Conservation (phyloP, 2,888 invertebrate genomes). For the Cancer borealis region DNA sequence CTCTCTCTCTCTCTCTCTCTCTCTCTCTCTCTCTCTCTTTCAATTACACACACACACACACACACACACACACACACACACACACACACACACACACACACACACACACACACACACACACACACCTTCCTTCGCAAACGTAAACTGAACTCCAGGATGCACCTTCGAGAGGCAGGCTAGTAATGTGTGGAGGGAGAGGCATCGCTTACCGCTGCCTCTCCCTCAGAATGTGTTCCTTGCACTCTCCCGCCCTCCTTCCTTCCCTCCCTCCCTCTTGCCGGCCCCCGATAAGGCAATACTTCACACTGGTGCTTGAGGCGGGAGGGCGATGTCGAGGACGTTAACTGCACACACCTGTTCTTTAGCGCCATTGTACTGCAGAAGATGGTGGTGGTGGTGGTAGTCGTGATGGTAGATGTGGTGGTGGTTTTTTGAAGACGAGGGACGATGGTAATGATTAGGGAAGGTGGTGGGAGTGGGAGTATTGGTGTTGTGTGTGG, state of each 20-base stretch:
- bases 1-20: conserved; percentile 17
- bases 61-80: conserved; percentile 48
- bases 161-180: not conserved
- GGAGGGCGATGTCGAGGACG: not conserved
- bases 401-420: not conserved
- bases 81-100: not conserved
- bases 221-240: conserved; percentile 11
- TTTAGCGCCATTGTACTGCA: not conserved
- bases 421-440: not conserved
- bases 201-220: conserved; percentile 12
- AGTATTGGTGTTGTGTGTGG: not conserved
- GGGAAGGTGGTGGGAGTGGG: not conserved
- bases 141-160: not conserved
- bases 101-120: not conserved
- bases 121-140: not conserved
- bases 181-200: conserved; percentile 1
- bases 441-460: not conserved
- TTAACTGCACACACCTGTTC: conserved; percentile 1
- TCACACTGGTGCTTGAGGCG: conserved; percentile 13
- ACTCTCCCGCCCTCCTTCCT: not conserved
- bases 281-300: not conserved
- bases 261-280: not conserved
- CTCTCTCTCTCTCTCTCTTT: conserved; percentile 25
- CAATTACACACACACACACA: conserved; percentile 48
- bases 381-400: not conserved